These are phyloP conservation scores for Illadopsis cleaveri DNA, from an alignment of 2,113 vertebrate genomes.

Conservation along the genomic window DNA sequence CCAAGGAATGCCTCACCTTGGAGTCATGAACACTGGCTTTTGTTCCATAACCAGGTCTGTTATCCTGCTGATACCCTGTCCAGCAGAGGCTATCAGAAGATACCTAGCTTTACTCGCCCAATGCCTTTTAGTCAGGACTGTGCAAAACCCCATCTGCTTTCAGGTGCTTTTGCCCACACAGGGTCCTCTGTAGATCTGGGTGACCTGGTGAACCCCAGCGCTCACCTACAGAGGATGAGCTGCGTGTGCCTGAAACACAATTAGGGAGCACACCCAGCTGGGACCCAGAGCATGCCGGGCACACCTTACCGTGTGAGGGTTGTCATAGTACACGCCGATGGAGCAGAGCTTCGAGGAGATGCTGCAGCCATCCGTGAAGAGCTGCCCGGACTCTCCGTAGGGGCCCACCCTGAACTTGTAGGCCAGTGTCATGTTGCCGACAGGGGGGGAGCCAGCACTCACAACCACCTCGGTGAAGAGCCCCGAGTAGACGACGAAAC, in stretches of 20 bases:
- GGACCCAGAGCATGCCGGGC: not conserved
- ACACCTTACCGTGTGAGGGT: constrained; percentile 84
- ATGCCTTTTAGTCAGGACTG: not conserved
- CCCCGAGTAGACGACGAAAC: constrained; percentile 83
- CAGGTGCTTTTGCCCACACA: not conserved
- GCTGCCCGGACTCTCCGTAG: constrained; percentile 76
- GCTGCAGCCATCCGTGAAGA: constrained; percentile 84
- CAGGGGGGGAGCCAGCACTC: constrained; percentile 83
- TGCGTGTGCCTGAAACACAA: not conserved
- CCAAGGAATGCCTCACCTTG: not conserved
- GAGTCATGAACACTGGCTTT: not conserved
- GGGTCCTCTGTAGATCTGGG: not conserved
- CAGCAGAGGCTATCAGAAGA: not conserved
- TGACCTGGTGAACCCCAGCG: not conserved
- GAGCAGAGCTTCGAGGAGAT: constrained; percentile 82
- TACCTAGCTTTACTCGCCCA: not conserved
- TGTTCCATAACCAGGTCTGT: not conserved
- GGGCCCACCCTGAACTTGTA: constrained; percentile 89
- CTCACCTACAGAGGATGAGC: not conserved
- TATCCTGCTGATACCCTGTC: not conserved
- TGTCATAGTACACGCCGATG: constrained; percentile 89
- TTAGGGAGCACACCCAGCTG: accelerated
- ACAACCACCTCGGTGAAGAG: constrained; percentile 80
- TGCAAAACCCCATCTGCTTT: not conserved
- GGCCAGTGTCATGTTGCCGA: constrained; percentile 82